phyloP scores from a whole-genome alignment of 2,113 vertebrate species.

The Leucopsar rothschildi region DNA sequence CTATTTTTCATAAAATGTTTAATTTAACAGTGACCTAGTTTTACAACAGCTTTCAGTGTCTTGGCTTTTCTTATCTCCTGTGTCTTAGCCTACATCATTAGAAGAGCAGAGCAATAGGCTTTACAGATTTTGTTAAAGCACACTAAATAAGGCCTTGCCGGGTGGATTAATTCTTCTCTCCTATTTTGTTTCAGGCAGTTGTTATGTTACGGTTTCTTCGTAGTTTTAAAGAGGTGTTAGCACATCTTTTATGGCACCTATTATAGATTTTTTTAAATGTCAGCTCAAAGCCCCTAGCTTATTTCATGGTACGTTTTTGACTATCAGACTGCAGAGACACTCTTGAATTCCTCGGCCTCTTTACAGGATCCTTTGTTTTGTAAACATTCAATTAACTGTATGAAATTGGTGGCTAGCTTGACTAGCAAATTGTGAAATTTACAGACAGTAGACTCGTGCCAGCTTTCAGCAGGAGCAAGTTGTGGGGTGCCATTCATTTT shows the following conservation, averaged over 20 bases:
- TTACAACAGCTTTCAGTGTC: conserved; percentile 25
- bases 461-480: neutral
- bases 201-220: neutral
- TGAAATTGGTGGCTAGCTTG: neutral
- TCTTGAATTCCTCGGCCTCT: neutral
- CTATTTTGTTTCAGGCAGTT: neutral
- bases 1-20: conserved; percentile 52
- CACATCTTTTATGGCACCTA: neutral
- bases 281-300: neutral
- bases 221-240: neutral
- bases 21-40: conserved; percentile 61
- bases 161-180: conserved; percentile 22
- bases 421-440: neutral
- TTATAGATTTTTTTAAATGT: neutral
- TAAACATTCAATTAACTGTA: neutral
- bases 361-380: neutral
- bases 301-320: neutral
- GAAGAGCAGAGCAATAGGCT: conserved; percentile 13
- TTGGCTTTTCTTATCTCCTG: conserved; percentile 40
- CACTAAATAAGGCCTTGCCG: neutral
- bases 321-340: neutral
- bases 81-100: conserved; percentile 48
- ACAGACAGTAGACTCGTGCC: neutral
- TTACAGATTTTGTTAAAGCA: conserved; percentile 27
- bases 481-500: neutral